Base-by-base conservation (phyloP, 2,113 vertebrate genomes). In the Podiceps cristatus region DNA sequence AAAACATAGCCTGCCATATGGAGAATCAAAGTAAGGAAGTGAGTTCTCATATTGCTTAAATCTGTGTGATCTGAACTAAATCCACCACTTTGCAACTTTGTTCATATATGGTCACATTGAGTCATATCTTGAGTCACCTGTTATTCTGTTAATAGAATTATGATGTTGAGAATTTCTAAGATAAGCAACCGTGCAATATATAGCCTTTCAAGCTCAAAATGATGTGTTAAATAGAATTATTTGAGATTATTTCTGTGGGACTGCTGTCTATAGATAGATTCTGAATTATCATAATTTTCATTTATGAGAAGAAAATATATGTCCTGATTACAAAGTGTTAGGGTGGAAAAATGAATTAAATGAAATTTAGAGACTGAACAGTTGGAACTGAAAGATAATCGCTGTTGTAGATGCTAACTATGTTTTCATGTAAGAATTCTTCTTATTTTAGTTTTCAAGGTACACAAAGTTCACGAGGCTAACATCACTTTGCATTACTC, bases 401-500 rank as follows among this genome's bases (percentile, higher is more conserved):
- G 25, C 40, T 55, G 8, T 19, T 78, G 23, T 35, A 47, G 64
- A 23, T 25, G 28, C 27, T 77, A 76, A 20, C 9, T 9, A 5
- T 13, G 4, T n/a, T 80, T 72, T 56, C 5, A 8, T 27, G 14
- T 23, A 31, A 40, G 60, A 60, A 13, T 15, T 68, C 11, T 47
- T 25, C 20, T 66, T 66, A 4, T 0, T 63, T 24, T 35, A 5
- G 7, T 47, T 84, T 59, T 55, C 40, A 35, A 60, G 35, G 55
- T 50, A 11, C 63, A 25, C 0, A 0, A 53, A 60, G 50, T 37
- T 88, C 22, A 22, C 0, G 1, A 56, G 25, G 42, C 8, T 60
- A 27, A 20, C 0, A 5, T 49, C 58, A 14, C 5, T 73, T 29
- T 56, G 50, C 52, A 55, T 58, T 50, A 8, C 58, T 84, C 19